Evolutionary conservation across 2,797 vertebrate species (phyloP).

Genomic region (Muscicapa comitata): DNA sequence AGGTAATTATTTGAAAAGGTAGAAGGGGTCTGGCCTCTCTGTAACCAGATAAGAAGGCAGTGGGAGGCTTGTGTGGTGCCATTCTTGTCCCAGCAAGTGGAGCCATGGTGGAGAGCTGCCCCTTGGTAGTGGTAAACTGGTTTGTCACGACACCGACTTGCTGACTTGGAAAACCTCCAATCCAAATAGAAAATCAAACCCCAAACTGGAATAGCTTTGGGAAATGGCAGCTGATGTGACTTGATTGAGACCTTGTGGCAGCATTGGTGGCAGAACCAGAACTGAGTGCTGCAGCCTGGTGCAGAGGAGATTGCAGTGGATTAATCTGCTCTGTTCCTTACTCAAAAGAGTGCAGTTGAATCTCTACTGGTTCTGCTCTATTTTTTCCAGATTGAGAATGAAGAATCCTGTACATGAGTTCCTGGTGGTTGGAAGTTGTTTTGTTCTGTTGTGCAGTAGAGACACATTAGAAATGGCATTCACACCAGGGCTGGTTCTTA

Average conservation of each 20-base stretch:
- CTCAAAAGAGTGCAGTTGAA: not conserved
- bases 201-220: not conserved
- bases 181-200: not conserved
- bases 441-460: not conserved
- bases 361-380: not conserved
- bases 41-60: not conserved
- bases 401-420: not conserved
- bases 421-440: not conserved
- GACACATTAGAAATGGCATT: not conserved
- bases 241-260: rapidly evolving
- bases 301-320: not conserved
- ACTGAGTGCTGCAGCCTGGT: not conserved
- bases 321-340: rapidly evolving
- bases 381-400: not conserved
- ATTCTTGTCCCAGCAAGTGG: not conserved
- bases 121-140: not conserved
- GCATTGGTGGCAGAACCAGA: not conserved
- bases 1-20: not conserved
- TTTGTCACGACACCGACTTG: not conserved
- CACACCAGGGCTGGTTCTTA: rapidly evolving
- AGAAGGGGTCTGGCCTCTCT: not conserved
- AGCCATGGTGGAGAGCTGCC: not conserved
- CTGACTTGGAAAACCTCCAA: not conserved
- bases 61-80: rapidly evolving
- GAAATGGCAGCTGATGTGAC: not conserved